Evolutionary conservation across 2,113 vertebrate species (phyloP), one percentile per base, ranked within the genome.

Genomic region (Neotragus moschatus): DNA sequence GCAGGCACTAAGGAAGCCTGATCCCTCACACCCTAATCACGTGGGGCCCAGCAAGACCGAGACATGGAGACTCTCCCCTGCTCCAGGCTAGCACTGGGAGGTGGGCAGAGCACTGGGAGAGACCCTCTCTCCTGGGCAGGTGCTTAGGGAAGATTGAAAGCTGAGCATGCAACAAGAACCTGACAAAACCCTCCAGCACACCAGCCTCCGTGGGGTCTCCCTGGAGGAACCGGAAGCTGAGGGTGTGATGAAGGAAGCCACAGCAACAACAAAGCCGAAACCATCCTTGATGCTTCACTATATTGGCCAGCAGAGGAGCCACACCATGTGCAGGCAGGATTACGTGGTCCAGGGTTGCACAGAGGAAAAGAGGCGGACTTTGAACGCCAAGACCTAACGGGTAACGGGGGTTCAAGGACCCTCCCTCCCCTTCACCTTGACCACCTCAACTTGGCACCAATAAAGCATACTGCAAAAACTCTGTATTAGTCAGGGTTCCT

Each of bases 21-120:
- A 12, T 19, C 26, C 79, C 12, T 26, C 49, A 26, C 6, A 4
- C 45, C 25, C 11, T 26, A 25, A 47, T 28, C 13, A 15, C 0
- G 0, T 3, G 2, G 6, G 12, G 10, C 12, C 28, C 17, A 14
- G 2, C 26, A 6, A 15, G 19, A 14, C n/a, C 1, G 10, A 58
- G 47, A n/a, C 21, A 15, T 12, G 13, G 73, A 75, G 45, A 53
- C 10, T 30, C 28, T 33, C 23, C 7, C 36, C 80, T 5, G 23
- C 21, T 16, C 61, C 36, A 28, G 45, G 58, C 45, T 30, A 23
- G 70, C 60, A 33, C 4, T 4, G 9, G 30, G 28, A 23, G 6
- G 3, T 3, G 12, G 49, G 7, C n/a, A 11, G 43, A 36, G n/a
- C 49, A 17, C 1, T 21, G 73, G 45, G 33, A 33, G 19, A 75